Conservation (phyloP, 2,888 invertebrate genomes). For the Hesperia comma region DNA sequence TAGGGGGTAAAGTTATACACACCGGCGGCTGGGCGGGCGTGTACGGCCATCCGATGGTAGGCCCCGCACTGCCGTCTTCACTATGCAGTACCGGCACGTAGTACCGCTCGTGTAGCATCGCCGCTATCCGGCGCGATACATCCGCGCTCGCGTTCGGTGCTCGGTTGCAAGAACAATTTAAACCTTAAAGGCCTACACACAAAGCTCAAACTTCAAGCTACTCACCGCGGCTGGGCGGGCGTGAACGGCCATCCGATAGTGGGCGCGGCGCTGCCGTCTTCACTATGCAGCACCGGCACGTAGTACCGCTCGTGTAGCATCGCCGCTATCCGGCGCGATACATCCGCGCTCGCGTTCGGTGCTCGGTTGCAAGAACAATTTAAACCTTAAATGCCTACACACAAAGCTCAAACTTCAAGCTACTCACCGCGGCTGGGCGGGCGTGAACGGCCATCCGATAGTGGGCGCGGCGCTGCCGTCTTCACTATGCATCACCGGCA, state of each 20-base stretch:
- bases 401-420: no score
- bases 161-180: no score
- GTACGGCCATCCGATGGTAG: slow-evolving; percentile 91
- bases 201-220: no score
- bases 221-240: slow-evolving; percentile 82
- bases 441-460: slow-evolving; percentile 92
- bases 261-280: slow-evolving; percentile 90
- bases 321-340: slow-evolving; percentile 82
- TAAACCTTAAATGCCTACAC: no score
- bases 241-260: slow-evolving; percentile 91
- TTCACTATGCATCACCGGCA: slow-evolving; percentile 92
- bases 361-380: slow-evolving; percentile 89
- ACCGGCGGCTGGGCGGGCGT: slow-evolving; percentile 86
- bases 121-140: slow-evolving; percentile 81
- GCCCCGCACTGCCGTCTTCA: slow-evolving; percentile 89
- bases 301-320: slow-evolving; percentile 91
- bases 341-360: slow-evolving; percentile 64
- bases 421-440: slow-evolving; percentile 79
- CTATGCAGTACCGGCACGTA: slow-evolving; percentile 95
- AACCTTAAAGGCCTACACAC: no score
- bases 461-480: slow-evolving; percentile 90
- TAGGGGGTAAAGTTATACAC: no score
- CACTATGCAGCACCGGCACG: slow-evolving; percentile 93
- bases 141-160: slow-evolving; percentile 69
- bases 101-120: slow-evolving; percentile 88